A percentile compares a stretch with the other conserved stretches of the same genome.
Evolutionary conservation across 2,797 vertebrate species (phyloP).

Genomic region (Austrolebias charrua): DNA sequence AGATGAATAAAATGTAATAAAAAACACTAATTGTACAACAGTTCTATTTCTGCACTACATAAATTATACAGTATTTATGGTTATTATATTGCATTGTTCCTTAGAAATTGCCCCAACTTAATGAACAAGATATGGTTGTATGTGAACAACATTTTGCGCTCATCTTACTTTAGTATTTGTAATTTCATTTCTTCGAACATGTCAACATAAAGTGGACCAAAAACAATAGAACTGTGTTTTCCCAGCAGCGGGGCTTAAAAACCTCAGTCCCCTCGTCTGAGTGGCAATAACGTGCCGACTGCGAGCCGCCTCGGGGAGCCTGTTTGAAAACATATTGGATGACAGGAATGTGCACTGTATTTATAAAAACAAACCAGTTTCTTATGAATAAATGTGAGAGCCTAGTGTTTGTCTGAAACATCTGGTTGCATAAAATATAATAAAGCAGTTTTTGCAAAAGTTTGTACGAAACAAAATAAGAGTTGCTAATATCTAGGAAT

Average conservation of each 20-base stretch:
- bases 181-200: background rate
- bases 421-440: constrained; percentile 42
- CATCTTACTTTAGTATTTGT: background rate
- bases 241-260: constrained; percentile 54
- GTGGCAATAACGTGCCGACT: constrained; percentile 59
- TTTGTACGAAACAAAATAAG: background rate
- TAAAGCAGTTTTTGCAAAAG: constrained; percentile 24
- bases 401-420: constrained; percentile 53
- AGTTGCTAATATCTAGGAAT: no score
- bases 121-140: no score
- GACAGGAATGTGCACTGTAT: constrained; percentile 62
- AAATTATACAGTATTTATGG: no score
- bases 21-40: no score
- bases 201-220: constrained; percentile 8
- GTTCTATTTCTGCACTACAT: no score
- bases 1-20: no score
- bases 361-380: constrained; percentile 66
- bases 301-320: constrained; percentile 55
- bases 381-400: constrained; percentile 70
- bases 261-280: constrained; percentile 56
- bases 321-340: constrained; percentile 75
- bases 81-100: no score
- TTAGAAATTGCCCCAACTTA: no score
- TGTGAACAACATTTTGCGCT: no score
- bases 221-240: constrained; percentile 34